A percentile compares a stretch with the other conserved stretches of the same genome.
These are phyloP conservation scores for Drosophila subobscura DNA, from an alignment of 1,140 invertebrate genomes.

Conservation along the genomic window DNA sequence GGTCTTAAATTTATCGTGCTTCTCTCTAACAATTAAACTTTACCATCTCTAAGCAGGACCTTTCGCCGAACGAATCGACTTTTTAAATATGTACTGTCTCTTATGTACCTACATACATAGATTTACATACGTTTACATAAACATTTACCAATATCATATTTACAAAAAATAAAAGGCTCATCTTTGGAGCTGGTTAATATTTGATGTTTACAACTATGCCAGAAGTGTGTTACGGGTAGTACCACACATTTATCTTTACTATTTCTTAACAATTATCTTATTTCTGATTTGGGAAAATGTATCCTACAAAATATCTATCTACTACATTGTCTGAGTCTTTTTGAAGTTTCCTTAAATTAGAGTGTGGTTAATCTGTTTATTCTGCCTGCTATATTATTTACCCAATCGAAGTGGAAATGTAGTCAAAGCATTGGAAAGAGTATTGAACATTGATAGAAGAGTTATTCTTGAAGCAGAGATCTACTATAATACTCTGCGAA, in stretches of 20 bases:
- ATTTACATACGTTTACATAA: constrained; percentile 26
- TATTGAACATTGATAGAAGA: not conserved
- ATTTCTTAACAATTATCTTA: not conserved
- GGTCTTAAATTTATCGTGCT: constrained; percentile 40
- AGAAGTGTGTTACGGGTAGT: constrained; percentile 22
- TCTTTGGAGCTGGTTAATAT: constrained; percentile 5
- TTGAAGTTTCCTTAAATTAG: constrained; percentile 69
- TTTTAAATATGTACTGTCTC: constrained; percentile 28
- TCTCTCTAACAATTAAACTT: constrained; percentile 26
- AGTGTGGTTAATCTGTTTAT: constrained; percentile 14
- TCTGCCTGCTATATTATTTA: constrained; percentile 7
- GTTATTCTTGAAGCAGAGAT: too few species aligned
- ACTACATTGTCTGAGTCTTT: constrained; percentile 72
- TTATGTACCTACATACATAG: not conserved
- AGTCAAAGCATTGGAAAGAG: not conserved
- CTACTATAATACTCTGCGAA: too few species aligned
- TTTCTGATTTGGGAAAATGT: constrained; percentile 52
- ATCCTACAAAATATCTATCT: constrained; percentile 71
- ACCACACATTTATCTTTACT: constrained; percentile 11
- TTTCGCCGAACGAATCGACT: constrained; percentile 42
- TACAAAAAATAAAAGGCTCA: constrained; percentile 38
- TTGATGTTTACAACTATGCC: constrained; percentile 42
- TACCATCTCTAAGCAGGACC: constrained; percentile 62
- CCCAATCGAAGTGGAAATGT: not conserved
- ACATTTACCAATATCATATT: constrained; percentile 24